These are phyloP conservation scores for Plectropomus leopardus DNA, from an alignment of 2,113 vertebrate species.

Conservation along the genomic window DNA sequence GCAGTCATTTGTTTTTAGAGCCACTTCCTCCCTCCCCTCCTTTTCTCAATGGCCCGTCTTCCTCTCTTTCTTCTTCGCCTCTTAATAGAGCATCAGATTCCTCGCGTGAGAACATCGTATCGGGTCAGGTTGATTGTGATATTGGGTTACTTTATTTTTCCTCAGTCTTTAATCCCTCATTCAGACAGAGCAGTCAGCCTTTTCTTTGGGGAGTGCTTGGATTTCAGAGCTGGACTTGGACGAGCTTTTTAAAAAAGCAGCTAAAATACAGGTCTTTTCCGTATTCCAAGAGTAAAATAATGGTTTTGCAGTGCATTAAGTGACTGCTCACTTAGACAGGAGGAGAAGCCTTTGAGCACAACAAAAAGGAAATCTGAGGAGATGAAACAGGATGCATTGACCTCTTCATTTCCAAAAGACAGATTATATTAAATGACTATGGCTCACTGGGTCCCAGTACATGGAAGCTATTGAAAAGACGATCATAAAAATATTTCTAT, in stretches of 20 bases:
- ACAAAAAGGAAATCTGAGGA: conserved; percentile 2
- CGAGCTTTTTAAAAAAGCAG: not conserved
- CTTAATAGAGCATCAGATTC: conserved; percentile 40
- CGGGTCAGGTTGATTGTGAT: conserved; percentile 39
- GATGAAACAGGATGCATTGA: not conserved
- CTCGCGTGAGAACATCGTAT: conserved; percentile 41
- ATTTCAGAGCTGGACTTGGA: conserved; percentile 35
- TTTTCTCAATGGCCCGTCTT: not conserved
- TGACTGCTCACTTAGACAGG: conserved; percentile 26
- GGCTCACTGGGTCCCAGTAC: not conserved
- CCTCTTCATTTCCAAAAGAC: not conserved
- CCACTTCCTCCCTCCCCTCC: conserved; percentile 8
- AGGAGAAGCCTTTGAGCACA: not conserved
- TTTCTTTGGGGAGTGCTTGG: conserved; percentile 47
- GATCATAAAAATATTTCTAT: too few species aligned
- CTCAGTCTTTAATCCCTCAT: conserved; percentile 33
- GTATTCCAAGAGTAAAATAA: conserved; percentile 1
- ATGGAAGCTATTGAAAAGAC: too few species aligned
- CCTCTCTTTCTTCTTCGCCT: conserved; percentile 1
- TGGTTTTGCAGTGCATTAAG: conserved; percentile 4
- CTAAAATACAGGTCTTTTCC: not conserved
- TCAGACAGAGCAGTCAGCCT: conserved; percentile 30
- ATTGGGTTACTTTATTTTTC: conserved; percentile 52
- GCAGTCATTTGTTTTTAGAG: conserved; percentile 32
- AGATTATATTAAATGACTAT: not conserved